Evolutionary conservation across 2,797 vertebrate species (phyloP).

Genomic region (Bucorvus abyssinicus): DNA sequence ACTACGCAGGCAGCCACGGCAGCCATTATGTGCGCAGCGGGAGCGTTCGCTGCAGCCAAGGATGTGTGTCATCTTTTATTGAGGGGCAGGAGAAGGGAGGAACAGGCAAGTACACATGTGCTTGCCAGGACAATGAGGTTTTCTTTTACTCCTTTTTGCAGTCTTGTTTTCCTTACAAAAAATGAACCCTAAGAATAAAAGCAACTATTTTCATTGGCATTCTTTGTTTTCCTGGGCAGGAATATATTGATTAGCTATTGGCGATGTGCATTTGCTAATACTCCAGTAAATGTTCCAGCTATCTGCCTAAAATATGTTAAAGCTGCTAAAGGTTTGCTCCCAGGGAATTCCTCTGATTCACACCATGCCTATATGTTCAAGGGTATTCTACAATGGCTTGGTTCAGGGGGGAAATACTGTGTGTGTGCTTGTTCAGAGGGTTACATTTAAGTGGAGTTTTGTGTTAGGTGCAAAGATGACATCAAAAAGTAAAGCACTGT

Average conservation of each 20-base stretch:
- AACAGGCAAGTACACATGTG: not conserved
- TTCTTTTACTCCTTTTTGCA: not conserved
- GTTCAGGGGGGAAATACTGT: not conserved
- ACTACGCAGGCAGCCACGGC: not conserved
- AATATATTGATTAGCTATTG: not conserved
- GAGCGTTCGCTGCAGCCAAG: not conserved
- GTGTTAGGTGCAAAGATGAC: not conserved
- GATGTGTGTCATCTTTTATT: not conserved
- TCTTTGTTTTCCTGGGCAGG: not conserved
- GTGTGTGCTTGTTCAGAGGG: not conserved
- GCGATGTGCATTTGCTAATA: not conserved
- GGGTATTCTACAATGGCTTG: not conserved
- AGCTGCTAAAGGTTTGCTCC: not conserved
- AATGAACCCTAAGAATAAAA: not conserved
- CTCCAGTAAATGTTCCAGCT: not conserved
- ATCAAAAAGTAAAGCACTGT: not conserved
- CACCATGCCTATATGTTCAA: not conserved
- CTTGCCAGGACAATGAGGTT: not conserved
- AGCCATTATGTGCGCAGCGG: not conserved
- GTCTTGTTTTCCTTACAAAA: not conserved
- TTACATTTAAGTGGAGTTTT: not conserved
- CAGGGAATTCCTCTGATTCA: not conserved
- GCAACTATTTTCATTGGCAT: not conserved
- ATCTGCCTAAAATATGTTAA: not conserved
- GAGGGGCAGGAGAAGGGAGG: not conserved